Conservation (phyloP, 2,113 vertebrate genomes). For the Cephalopholis sonnerati region DNA sequence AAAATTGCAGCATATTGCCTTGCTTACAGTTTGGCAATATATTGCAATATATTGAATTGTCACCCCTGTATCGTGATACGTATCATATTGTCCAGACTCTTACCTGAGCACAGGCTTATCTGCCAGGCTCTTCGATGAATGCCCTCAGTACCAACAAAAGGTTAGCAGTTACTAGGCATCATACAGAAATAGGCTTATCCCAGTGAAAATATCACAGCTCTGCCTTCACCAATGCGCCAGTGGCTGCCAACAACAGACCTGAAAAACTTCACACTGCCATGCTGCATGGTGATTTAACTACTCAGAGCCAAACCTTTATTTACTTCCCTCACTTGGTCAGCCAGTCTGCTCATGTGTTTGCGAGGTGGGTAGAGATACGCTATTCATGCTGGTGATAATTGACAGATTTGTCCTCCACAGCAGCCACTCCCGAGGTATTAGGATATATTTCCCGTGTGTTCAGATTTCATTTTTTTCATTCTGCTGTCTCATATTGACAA, state of each 20-base stretch:
- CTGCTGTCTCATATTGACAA: slow-evolving; percentile 47
- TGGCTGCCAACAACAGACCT: background rate
- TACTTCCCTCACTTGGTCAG: slow-evolving; percentile 22
- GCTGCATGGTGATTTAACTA: background rate
- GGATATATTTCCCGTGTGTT: slow-evolving; percentile 43
- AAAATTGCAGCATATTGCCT: too few species aligned
- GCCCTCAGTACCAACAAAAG: slow-evolving; percentile 44
- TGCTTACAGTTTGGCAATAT: too few species aligned
- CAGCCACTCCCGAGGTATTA: slow-evolving; percentile 20
- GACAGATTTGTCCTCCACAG: slow-evolving; percentile 32
- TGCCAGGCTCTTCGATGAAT: slow-evolving; percentile 52
- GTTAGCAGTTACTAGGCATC: slow-evolving; percentile 65
- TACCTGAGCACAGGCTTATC: background rate
- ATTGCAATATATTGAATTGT: too few species aligned
- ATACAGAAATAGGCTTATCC: slow-evolving; percentile 26
- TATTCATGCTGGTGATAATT: slow-evolving; percentile 32
- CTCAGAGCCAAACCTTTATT: slow-evolving; percentile 17
- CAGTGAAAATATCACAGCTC: slow-evolving; percentile 51
- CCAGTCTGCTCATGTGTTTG: slow-evolving; percentile 2
- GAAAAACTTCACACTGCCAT: background rate
- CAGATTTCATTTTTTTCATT: slow-evolving; percentile 15
- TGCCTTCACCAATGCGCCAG: slow-evolving; percentile 6
- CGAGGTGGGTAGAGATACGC: background rate
- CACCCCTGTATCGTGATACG: too few species aligned
- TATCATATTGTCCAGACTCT: too few species aligned